Evolutionary conservation across 1,140 invertebrate genomes (phyloP), one percentile per base, ranked within the genome.

Genomic region (Zaprionus davidi): DNA sequence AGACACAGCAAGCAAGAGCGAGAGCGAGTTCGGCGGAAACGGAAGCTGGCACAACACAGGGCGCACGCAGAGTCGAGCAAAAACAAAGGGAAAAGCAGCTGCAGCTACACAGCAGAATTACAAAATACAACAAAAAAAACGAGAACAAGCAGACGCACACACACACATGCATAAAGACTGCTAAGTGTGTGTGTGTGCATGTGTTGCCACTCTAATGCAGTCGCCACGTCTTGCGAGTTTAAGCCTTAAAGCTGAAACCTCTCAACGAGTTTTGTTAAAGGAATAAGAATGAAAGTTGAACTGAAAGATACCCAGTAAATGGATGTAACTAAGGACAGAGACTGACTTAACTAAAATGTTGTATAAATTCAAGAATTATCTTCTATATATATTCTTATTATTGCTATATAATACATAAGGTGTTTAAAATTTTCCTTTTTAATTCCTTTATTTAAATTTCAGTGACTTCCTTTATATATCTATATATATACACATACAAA

Each of bases 41-140:
- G 83, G 83, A 88, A 87, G 83, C 77, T 78, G 83, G 57, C 70
- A 68, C 38, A 84, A 75, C 82, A 81, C 57, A 68, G 46, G 72
- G 20, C 63, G 59, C 58, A 73, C 75, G 69, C 53, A 64, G 79
- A 59, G 71, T 38, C 57, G 67, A 71, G 69, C 65, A 70, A 87
- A 87, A 87, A 87, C 83, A 86, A 87, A 71, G 57, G 65, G 38
- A 66, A 69, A 85, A 72, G 58, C 82, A 74, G 79, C 82, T 86
- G 76, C 82, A 88, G 65, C 80, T 78, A 82, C 73, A 73, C n/a
- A 62, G 46, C 79, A 86, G 82, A 79, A 71, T 56, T 60, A 53
- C 55, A 65, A 41, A 84, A 66, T 55, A 68, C 36, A 81, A 53
- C 68, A 69, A 34, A 76, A 81, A 24, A 24, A 71, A 75, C 57